These are phyloP conservation scores for Taxidea taxus DNA, from an alignment of 2,113 vertebrate genomes.

Conservation along the genomic window DNA sequence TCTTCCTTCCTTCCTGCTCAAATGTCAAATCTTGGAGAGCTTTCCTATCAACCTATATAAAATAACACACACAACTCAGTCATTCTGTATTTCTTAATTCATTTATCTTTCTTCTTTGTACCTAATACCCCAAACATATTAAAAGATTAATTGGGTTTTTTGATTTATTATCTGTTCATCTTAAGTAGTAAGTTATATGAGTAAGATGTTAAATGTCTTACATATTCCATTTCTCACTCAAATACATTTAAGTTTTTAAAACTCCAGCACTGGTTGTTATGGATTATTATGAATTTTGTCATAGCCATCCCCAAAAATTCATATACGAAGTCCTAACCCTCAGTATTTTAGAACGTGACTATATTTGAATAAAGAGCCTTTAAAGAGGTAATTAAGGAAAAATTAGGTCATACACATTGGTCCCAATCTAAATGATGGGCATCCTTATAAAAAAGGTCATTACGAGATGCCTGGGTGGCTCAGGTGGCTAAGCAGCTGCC, in stretches of 20 bases:
- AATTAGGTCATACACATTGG: background rate
- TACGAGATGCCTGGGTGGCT: too few relatives aligned
- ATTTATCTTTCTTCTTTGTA: background rate
- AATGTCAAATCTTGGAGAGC: background rate
- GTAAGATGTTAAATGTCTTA: background rate
- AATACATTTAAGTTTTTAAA: slow-evolving; percentile 17
- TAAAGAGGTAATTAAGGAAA: background rate
- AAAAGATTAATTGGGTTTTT: background rate
- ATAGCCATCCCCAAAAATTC: background rate
- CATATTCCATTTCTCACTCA: background rate
- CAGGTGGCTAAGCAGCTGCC: too few relatives aligned
- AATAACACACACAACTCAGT: background rate
- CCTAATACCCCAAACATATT: background rate
- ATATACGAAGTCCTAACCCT: background rate
- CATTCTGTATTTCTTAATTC: background rate
- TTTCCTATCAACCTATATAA: background rate
- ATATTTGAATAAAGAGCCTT: background rate
- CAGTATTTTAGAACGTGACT: background rate
- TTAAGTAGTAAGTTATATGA: background rate
- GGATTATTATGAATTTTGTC: background rate
- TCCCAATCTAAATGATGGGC: background rate
- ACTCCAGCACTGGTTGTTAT: background rate
- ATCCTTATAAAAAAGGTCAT: background rate
- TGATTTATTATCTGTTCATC: background rate
- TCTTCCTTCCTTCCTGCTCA: background rate